These are phyloP conservation scores for Drosophila cognata DNA, from an alignment of 2,888 invertebrate genomes.

Conservation along the genomic window DNA sequence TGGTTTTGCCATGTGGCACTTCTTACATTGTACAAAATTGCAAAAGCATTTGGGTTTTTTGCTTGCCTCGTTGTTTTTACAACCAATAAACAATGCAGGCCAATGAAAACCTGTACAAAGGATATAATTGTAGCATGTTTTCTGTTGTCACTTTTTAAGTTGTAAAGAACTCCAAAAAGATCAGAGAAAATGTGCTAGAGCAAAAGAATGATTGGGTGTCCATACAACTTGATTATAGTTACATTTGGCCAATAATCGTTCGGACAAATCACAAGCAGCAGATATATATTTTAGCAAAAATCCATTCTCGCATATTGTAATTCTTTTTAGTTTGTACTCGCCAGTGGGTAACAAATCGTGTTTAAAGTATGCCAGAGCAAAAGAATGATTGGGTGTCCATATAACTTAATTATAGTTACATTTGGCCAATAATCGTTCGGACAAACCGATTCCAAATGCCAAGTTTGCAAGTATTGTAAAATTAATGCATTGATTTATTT, in stretches of 20 bases:
- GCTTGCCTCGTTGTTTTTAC: constrained; percentile 80
- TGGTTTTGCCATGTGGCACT: constrained; percentile 56
- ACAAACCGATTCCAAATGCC: constrained; percentile 33
- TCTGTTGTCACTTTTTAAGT: constrained; percentile 39
- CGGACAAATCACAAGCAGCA: constrained; percentile 38
- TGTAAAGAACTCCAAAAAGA: constrained; percentile 20
- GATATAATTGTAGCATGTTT: constrained; percentile 32
- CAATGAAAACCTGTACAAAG: constrained; percentile 80
- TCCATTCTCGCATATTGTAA: not conserved
- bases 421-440: constrained; percentile 78
- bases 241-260: constrained; percentile 78
- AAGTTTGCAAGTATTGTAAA: not conserved
- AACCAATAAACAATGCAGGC: constrained; percentile 72
- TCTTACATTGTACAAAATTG: constrained; percentile 72
- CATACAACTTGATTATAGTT: constrained; percentile 71
- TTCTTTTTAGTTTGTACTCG: constrained; percentile 6
- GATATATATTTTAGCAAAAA: not conserved
- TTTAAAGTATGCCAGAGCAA: constrained; percentile 64
- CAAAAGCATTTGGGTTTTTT: constrained; percentile 80
- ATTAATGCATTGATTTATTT: constrained; percentile 1
- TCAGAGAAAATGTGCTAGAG: constrained; percentile 65
- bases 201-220: constrained; percentile 78
- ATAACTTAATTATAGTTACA: constrained; percentile 69
- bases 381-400: constrained; percentile 78
- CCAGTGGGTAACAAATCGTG: constrained; percentile 11